Conservation (phyloP, 2,888 invertebrate genomes). For the Dasypolia templi region DNA sequence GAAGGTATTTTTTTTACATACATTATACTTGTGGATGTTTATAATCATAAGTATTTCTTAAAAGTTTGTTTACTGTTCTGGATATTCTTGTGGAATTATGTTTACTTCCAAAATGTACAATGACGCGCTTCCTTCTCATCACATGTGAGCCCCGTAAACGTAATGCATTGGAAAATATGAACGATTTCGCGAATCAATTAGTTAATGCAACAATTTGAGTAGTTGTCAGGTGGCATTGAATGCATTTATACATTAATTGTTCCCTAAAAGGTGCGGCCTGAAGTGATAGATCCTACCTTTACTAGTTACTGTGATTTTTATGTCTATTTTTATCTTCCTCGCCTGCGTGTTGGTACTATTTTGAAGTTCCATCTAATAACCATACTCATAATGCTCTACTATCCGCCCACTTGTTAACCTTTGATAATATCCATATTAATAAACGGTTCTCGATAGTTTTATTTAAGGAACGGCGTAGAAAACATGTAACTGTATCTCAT, state of each 20-base stretch:
- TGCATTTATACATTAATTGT: constrained; percentile 7
- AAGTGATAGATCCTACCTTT: not conserved
- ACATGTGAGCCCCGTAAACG: not conserved
- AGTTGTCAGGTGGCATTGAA: constrained; percentile 3
- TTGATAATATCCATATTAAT: not conserved
- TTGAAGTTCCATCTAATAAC: not conserved
- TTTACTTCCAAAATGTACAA: constrained; percentile 16
- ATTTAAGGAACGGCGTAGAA: not conserved
- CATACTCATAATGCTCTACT: constrained; percentile 1
- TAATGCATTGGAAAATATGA: constrained; percentile 14
- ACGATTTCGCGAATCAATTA: constrained; percentile 9
- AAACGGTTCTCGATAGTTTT: not conserved
- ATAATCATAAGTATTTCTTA: not conserved
- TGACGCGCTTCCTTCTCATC: constrained; percentile 8
- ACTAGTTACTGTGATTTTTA: not conserved
- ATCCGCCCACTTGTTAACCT: not conserved
- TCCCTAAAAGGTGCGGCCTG: not conserved
- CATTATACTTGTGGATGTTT: not conserved
- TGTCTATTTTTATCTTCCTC: constrained; percentile 7
- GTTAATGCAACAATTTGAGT: constrained; percentile 1
- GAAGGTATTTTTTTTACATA: constrained; percentile 13
- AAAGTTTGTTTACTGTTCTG: not conserved
- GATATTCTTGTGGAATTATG: not conserved
- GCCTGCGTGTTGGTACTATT: not conserved
- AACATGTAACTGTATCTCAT: not conserved